Evolutionary conservation across 1,140 invertebrate genomes (phyloP).

Genomic region (Brachionus koreanus): DNA sequence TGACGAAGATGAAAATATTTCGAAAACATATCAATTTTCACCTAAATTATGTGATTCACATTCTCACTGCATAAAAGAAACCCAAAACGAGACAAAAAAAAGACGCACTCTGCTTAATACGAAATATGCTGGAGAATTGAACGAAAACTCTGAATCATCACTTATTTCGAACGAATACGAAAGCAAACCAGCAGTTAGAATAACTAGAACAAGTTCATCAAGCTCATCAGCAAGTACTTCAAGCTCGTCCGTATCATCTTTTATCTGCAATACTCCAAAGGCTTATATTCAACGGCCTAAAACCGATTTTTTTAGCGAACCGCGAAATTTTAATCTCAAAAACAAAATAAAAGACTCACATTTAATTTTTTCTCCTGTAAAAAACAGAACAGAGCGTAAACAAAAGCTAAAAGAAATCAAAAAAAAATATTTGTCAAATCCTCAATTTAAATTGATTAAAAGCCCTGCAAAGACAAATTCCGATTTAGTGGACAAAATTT

Average conservation of each 20-base stretch:
- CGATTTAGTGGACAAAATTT: not conserved
- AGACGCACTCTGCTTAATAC: not conserved
- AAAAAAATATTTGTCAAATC: slow-evolving; percentile 14
- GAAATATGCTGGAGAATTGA: not conserved
- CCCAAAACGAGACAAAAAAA: not conserved
- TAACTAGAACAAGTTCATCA: not conserved
- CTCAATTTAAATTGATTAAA: not conserved
- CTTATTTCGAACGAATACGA: not conserved
- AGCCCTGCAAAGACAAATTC: not conserved
- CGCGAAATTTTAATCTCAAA: not conserved
- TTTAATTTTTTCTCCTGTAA: slow-evolving; percentile 1
- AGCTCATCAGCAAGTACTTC: not conserved
- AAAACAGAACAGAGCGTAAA: not conserved
- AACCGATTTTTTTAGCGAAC: not conserved
- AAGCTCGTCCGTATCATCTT: not conserved
- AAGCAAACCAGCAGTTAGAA: too few species aligned
- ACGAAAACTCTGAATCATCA: not conserved
- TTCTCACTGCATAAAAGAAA: not conserved
- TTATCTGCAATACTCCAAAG: not conserved
- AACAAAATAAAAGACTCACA: not conserved
- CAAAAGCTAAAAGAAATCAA: not conserved
- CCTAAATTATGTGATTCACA: not conserved
- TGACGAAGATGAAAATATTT: not conserved
- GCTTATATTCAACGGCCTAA: not conserved
- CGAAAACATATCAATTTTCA: slow-evolving; percentile 3